phyloP scores from a whole-genome alignment of 2,113 vertebrate species.

The Phylloscopus whistleri region DNA sequence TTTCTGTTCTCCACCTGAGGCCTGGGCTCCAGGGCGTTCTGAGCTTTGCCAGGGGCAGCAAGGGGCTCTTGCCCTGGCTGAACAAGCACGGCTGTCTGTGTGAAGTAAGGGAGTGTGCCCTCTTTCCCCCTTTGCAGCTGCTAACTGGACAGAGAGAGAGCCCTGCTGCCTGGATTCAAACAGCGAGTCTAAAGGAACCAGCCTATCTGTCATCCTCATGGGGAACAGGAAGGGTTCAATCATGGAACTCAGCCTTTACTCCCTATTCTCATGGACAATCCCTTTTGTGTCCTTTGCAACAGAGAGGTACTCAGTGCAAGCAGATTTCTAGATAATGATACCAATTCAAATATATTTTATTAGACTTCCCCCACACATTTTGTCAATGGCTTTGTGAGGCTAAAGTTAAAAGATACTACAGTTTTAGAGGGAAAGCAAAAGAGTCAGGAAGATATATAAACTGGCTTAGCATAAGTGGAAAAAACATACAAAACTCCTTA shows the following conservation, averaged over 20 bases:
- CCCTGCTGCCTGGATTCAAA: neutral
- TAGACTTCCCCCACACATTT: neutral
- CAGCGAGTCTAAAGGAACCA: neutral
- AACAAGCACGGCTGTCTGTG: rapidly evolving
- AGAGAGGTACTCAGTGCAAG: neutral
- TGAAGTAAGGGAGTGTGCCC: neutral
- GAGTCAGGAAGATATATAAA: neutral
- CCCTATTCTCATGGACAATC: neutral
- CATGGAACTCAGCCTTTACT: neutral
- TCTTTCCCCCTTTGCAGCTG: neutral
- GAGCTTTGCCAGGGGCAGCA: neutral
- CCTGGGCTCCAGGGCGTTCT: neutral
- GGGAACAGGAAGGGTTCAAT: neutral
- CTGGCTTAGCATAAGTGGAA: neutral
- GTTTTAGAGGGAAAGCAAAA: neutral
- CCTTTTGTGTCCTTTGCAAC: neutral
- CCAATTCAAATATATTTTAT: neutral
- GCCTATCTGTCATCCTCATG: neutral
- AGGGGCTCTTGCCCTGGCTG: neutral
- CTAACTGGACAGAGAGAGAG: neutral
- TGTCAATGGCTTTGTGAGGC: neutral
- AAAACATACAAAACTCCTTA: neutral
- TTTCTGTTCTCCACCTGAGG: neutral
- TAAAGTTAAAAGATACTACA: neutral
- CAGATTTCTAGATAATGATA: neutral